phyloP scores from a whole-genome alignment of 2,888 invertebrate species.

The Acanthosepion lycidas region DNA sequence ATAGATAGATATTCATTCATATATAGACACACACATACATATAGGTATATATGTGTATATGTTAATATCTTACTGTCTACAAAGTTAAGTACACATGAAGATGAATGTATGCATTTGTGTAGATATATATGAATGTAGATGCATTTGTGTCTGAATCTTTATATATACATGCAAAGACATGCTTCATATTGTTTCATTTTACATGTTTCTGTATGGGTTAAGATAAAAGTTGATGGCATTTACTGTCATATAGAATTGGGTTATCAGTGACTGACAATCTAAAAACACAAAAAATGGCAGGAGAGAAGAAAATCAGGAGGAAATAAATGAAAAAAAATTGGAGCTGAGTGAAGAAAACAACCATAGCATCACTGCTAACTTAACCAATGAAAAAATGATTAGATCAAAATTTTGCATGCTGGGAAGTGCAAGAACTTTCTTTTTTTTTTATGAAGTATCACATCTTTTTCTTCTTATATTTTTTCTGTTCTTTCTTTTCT shows the following conservation, averaged over 20 bases:
- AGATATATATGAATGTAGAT: neutral
- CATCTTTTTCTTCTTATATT: neutral
- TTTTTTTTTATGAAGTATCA: neutral
- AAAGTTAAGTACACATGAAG: neutral
- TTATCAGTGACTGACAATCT: neutral
- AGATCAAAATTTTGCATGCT: neutral
- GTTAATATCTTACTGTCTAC: neutral
- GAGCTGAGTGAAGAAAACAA: neutral
- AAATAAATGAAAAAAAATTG: neutral
- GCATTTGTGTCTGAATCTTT: neutral
- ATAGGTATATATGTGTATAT: neutral
- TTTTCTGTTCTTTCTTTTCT: neutral
- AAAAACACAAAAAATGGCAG: neutral
- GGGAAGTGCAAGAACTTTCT: neutral
- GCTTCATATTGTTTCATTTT: no score
- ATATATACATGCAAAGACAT: no score
- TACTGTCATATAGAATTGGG: neutral
- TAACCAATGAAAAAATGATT: neutral
- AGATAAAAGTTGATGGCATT: conserved; percentile 33
- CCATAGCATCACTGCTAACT: neutral
- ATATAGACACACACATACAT: neutral
- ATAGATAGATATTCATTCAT: neutral
- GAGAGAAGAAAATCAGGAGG: neutral
- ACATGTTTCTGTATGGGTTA: neutral
- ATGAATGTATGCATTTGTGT: neutral